Evolutionary conservation across 2,888 invertebrate genomes (phyloP).

Genomic region (Oscheius onirici): DNA sequence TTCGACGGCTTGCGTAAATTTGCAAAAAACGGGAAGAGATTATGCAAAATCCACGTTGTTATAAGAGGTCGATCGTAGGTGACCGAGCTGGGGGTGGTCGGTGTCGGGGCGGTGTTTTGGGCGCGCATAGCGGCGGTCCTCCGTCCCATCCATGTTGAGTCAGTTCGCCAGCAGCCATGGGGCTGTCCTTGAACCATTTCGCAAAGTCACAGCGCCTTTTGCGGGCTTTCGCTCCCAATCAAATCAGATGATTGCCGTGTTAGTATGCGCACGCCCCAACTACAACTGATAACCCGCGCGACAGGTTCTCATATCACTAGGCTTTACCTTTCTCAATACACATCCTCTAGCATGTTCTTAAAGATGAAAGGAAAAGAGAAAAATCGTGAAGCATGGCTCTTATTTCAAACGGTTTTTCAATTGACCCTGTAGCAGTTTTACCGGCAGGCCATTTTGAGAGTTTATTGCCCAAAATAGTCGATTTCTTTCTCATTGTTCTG

Average conservation of each 20-base stretch:
- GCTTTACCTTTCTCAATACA: not conserved
- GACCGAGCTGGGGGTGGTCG: not conserved
- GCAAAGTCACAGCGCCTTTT: conserved; percentile 2
- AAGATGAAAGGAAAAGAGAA: not conserved
- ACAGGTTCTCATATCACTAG: not conserved
- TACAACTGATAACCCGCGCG: conserved; percentile 21
- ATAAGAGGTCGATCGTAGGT: conserved; percentile 7
- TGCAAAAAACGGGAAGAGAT: too few relatives aligned
- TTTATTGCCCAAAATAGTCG: too few relatives aligned
- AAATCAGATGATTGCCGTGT: conserved; percentile 31
- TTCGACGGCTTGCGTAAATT: too few relatives aligned
- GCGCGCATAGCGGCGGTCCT: conserved; percentile 4
- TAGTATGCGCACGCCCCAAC: not conserved
- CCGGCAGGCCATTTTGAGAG: too few relatives aligned
- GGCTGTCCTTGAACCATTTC: conserved; percentile 33
- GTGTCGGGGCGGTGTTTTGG: conserved; percentile 28
- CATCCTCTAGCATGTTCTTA: not conserved
- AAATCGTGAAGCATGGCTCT: too few relatives aligned
- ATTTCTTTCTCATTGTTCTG: too few relatives aligned
- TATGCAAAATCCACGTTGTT: conserved; percentile 14
- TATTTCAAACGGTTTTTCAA: too few relatives aligned
- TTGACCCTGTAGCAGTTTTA: too few relatives aligned
- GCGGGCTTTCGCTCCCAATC: conserved; percentile 12
- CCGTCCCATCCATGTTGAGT: conserved; percentile 29
- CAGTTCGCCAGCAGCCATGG: conserved; percentile 10